A percentile compares a stretch with the other conserved stretches of the same genome.
Evolutionary conservation across 1,140 invertebrate genomes (phyloP).

Genomic region (Meloidogyne floridensis): DNA sequence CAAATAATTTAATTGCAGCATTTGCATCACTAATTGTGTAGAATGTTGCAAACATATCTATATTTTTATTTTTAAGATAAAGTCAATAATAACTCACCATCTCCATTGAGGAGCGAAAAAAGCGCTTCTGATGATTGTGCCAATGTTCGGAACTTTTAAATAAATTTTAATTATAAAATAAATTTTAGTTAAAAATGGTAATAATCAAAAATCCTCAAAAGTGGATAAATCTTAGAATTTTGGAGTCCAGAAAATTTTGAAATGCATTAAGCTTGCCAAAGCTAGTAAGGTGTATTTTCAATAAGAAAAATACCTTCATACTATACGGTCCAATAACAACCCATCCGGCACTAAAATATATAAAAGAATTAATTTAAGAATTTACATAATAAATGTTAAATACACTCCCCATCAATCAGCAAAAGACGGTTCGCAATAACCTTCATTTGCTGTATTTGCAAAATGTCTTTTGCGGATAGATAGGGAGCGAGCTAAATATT

Average conservation of each 20-base stretch:
- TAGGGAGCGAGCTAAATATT: no score
- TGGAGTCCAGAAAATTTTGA: no score
- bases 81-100: slow-evolving; percentile 77
- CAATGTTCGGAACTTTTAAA: slow-evolving; percentile 67
- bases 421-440: no score
- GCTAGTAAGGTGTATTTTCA: slow-evolving; percentile 69
- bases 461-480: no score
- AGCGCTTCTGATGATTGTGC: slow-evolving; percentile 69
- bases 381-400: no score
- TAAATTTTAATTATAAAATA: neutral
- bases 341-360: slow-evolving; percentile 79
- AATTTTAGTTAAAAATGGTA: no score
- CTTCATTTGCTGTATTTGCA: no score
- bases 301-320: slow-evolving; percentile 78
- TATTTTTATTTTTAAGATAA: neutral
- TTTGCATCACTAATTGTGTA: slow-evolving; percentile 85
- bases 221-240: no score
- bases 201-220: no score
- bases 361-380: neutral
- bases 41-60: slow-evolving; percentile 85
- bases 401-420: no score
- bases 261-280: no score
- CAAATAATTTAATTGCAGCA: slow-evolving; percentile 80
- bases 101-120: slow-evolving; percentile 93
- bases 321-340: slow-evolving; percentile 95